Conservation (phyloP, 2,113 vertebrate species). For the Bothrops jararaca region DNA sequence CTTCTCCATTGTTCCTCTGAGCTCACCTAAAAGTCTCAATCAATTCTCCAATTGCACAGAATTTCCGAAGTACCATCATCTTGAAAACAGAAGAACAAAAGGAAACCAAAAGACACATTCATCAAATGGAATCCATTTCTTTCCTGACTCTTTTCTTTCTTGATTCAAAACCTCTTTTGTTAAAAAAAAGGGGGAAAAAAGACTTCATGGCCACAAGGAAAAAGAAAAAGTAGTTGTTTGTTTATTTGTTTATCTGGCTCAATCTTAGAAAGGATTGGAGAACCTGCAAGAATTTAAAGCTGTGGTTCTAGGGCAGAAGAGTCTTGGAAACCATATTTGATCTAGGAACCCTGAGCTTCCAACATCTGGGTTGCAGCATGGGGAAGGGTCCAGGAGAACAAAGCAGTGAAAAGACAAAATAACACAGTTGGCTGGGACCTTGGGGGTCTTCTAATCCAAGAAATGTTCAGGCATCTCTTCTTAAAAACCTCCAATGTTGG, state of each 20-base stretch:
- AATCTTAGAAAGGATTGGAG: background rate
- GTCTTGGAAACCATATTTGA: no score
- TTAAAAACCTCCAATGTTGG: no score
- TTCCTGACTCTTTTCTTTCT: background rate
- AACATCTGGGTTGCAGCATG: no score
- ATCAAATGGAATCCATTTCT: slow-evolving; percentile 39
- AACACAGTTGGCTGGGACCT: no score
- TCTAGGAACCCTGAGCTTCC: no score
- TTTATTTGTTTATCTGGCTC: background rate
- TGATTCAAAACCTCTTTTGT: background rate
- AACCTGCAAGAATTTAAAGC: background rate
- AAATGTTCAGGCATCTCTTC: no score
- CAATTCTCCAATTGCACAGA: slow-evolving; percentile 39
- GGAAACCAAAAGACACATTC: slow-evolving; percentile 26
- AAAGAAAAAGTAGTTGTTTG: background rate
- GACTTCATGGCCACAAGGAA: background rate
- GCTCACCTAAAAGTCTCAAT: slow-evolving; percentile 40
- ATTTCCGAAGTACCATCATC: slow-evolving; percentile 40
- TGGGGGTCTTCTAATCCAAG: no score
- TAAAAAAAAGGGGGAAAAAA: background rate
- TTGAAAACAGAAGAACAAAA: slow-evolving; percentile 46
- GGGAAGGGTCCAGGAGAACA: no score
- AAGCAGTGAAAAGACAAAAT: no score
- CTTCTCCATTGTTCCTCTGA: slow-evolving; percentile 41
- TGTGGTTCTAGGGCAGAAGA: background rate